Evolutionary conservation across 2,888 invertebrate species (phyloP), one percentile per base, ranked within the genome.

Genomic region (Apamea crenata): DNA sequence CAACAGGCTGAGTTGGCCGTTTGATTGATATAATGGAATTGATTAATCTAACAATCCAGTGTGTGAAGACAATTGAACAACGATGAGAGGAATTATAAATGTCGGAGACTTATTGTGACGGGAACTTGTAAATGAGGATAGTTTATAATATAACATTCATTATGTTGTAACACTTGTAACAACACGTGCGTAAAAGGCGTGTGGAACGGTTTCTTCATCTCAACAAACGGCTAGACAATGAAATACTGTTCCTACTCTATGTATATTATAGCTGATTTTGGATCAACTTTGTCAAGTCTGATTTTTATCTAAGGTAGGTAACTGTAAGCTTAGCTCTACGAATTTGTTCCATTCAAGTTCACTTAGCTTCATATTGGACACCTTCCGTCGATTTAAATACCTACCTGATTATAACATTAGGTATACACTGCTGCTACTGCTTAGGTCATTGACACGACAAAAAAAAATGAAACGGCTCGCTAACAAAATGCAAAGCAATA

Each of bases 11-110:
- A 47, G 14, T 29, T 59, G 36, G 36, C 18, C 25, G 12, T 25
- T 50, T 78, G 18, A 78, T 59, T 81, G 47, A 68, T 25, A 47
- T 25, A 50, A 72, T 61, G 1, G 16, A 81, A n/a, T 73, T 81
- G 59, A 59, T 47, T 47, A 36, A 80, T 59, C 32, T 12, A 56
- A 18, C 44, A 75, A 47, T 44, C n/a, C 75, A 75, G 32, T 44
- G 18, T 75, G 76, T 44, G 25, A 25, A 1, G 7, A 18, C 12
- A 56, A 29, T 7, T 44, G 25, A 25, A 29, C 25, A 18, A 16
- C 1, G 1, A n/a, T 25, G 32, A 32, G 12, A 40, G 6, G 1
- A 21, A 29, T 40, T 29, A 21, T 72, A 7, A 70, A 59, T 21
- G 40, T 69, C 12, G 68, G 2, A 29, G 5, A 5, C 21, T 40